Percentiles rank a stretch among this genome's conserved stretches.
Conservation (phyloP, 2,888 invertebrate genomes). For the Amiota minor region DNA sequence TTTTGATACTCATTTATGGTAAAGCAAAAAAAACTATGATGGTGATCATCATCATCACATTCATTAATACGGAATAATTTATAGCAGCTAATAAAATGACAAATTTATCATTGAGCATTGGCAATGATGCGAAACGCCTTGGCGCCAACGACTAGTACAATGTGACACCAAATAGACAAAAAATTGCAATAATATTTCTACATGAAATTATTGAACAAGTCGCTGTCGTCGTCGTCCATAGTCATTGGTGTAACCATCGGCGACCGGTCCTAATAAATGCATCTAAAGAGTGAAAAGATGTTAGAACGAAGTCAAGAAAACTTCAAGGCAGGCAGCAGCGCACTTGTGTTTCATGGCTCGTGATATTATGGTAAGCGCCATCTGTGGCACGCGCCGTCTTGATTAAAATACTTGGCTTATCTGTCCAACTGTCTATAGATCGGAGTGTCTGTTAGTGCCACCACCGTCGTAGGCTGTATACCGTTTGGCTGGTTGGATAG, state of each 20-base stretch:
- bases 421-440: too few relatives aligned
- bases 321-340: neutral
- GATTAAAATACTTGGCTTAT: constrained; percentile 48
- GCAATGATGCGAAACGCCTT: constrained; percentile 59
- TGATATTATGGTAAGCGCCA: constrained; percentile 15
- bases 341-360: neutral
- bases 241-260: constrained; percentile 20
- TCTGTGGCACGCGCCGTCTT: constrained; percentile 61
- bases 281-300: neutral
- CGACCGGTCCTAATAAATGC: neutral
- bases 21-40: too few relatives aligned
- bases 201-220: constrained; percentile 48
- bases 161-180: constrained; percentile 56
- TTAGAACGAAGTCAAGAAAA: neutral
- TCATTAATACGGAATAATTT: constrained; percentile 21
- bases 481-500: neutral
- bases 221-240: constrained; percentile 39
- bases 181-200: constrained; percentile 65
- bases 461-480: constrained; percentile 24
- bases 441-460: constrained; percentile 44
- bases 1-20: too few relatives aligned
- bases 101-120: constrained; percentile 68
- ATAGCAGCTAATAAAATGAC: constrained; percentile 65
- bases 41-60: neutral
- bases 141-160: constrained; percentile 60